Percentiles rank a stretch among this genome's conserved stretches.
phyloP scores from a whole-genome alignment of 1,140 invertebrate species.

The Leptinotarsa undecemlineata region DNA sequence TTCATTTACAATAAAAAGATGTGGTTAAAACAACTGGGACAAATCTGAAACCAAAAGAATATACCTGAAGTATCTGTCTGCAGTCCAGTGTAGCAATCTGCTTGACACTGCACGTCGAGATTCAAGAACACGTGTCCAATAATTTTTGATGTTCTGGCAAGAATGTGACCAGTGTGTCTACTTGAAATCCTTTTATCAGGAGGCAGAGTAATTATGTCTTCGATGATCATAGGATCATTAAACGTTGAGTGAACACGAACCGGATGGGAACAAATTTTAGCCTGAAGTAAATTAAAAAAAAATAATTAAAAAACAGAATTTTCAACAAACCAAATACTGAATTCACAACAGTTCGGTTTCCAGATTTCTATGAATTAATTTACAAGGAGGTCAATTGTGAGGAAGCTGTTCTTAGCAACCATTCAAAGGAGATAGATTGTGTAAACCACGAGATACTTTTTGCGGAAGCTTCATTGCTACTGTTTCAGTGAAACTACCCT shows the following conservation, averaged over 20 bases:
- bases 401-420: too few species aligned
- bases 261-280: constrained; percentile 74
- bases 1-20: too few species aligned
- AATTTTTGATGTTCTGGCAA: constrained; percentile 58
- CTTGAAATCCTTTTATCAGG: constrained; percentile 57
- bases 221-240: constrained; percentile 70
- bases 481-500: too few species aligned
- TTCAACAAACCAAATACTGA: too few species aligned
- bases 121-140: constrained; percentile 61
- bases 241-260: constrained; percentile 77
- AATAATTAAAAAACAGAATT: not conserved
- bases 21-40: too few species aligned
- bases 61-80: constrained; percentile 65
- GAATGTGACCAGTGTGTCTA: constrained; percentile 53
- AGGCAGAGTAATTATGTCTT: constrained; percentile 56
- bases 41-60: not conserved
- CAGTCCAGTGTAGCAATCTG: constrained; percentile 76
- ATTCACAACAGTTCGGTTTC: too few species aligned
- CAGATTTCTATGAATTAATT: too few species aligned
- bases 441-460: too few species aligned
- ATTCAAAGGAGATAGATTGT: too few species aligned
- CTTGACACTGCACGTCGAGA: constrained; percentile 68
- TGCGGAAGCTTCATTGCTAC: too few species aligned
- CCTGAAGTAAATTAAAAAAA: constrained; percentile 60
- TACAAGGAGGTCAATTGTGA: too few species aligned